These are phyloP conservation scores for Drosophila subquinaria DNA, from an alignment of 2,888 invertebrate genomes.

Conservation along the genomic window DNA sequence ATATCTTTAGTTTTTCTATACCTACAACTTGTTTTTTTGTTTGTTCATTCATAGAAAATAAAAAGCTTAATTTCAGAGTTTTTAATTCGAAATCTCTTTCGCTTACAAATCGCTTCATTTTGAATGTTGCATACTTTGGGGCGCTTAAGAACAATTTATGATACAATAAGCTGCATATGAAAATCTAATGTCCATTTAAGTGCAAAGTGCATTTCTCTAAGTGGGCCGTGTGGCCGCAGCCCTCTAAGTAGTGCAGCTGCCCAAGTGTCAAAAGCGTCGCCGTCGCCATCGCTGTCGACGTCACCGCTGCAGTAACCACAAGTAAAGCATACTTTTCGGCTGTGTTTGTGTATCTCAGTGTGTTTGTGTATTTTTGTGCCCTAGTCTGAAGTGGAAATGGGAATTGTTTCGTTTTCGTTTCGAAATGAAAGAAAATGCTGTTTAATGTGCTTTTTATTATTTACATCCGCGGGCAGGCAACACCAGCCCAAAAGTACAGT, in stretches of 20 bases:
- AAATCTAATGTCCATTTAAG: conserved; percentile 52
- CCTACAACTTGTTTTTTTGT: neutral
- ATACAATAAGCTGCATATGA: conserved; percentile 31
- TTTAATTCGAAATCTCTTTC: conserved; percentile 1
- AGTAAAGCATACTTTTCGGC: conserved; percentile 67
- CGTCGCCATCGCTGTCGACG: conserved; percentile 28
- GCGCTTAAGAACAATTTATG: conserved; percentile 3
- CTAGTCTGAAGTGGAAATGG: conserved; percentile 56
- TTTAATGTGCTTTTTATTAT: conserved; percentile 82
- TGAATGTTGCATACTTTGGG: conserved; percentile 11
- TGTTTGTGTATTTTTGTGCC: conserved; percentile 28
- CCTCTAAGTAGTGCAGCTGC: conserved; percentile 68
- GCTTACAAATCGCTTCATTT: neutral
- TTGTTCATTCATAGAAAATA: neutral
- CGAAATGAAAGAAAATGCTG: conserved; percentile 81
- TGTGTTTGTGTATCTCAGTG: conserved; percentile 9
- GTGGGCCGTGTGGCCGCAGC: conserved; percentile 56
- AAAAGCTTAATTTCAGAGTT: neutral
- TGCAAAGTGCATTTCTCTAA: conserved; percentile 64
- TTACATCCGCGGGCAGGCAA: conserved; percentile 74
- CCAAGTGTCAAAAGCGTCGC: conserved; percentile 75
- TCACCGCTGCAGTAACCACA: conserved; percentile 22
- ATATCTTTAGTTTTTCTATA: neutral
- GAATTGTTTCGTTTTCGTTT: conserved; percentile 76
- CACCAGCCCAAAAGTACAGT: conserved; percentile 2